A percentile compares a stretch with the other conserved stretches of the same genome.
phyloP scores from a whole-genome alignment of 2,113 vertebrate genomes.

The Orycteropus afer region DNA sequence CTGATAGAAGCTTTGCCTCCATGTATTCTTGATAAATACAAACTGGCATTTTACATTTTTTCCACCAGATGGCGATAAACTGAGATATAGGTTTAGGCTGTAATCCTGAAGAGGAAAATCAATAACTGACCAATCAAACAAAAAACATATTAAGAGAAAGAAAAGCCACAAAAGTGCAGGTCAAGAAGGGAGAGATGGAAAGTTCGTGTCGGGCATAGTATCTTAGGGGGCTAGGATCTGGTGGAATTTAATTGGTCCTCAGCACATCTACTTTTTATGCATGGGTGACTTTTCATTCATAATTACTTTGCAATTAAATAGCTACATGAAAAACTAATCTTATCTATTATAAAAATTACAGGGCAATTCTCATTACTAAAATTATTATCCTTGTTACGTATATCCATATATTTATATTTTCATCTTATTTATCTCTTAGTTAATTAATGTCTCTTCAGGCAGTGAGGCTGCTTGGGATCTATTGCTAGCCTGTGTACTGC shows the following conservation, averaged over 20 bases:
- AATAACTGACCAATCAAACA: not conserved
- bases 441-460: constrained; percentile 6
- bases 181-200: constrained; percentile 21
- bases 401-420: constrained; percentile 15
- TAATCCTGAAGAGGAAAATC: not conserved
- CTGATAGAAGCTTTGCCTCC: not conserved
- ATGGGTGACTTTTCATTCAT: constrained; percentile 9
- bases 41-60: constrained; percentile 26
- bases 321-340: constrained; percentile 36
- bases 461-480: not conserved
- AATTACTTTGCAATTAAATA: constrained; percentile 51
- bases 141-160: not conserved
- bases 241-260: not conserved
- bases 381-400: constrained; percentile 11
- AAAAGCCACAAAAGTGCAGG: not conserved
- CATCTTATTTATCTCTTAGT: constrained; percentile 37
- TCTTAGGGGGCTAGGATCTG: not conserved
- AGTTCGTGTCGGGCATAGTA: not conserved
- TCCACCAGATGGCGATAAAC: constrained; percentile 63
- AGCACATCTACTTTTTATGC: not conserved
- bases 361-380: not conserved
- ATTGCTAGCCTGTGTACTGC: constrained; percentile 30
- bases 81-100: not conserved
- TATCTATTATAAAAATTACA: constrained; percentile 55
- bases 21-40: constrained; percentile 4